Percentiles rank a stretch among this genome's conserved stretches.
Conservation (phyloP, 2,113 vertebrate genomes). For the Rhizomys pruinosus region DNA sequence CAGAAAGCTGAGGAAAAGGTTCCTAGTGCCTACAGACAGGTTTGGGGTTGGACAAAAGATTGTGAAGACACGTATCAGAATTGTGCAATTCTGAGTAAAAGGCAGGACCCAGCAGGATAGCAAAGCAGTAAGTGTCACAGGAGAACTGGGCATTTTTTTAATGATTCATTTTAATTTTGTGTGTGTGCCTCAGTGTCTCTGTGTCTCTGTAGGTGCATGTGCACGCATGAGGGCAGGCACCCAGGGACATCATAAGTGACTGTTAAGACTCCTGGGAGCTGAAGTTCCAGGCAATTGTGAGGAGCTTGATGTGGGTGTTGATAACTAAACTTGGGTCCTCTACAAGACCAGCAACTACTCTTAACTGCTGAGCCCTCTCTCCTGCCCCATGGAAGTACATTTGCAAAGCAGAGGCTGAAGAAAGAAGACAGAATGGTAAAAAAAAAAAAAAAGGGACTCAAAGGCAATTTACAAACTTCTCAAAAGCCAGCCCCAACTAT, state of each 20-base stretch:
- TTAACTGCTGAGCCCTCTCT: not conserved
- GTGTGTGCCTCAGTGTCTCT: not conserved
- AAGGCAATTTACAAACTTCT: not conserved
- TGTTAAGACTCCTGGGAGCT: not conserved
- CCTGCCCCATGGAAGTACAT: constrained; percentile 50
- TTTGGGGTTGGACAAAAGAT: not conserved
- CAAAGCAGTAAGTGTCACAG: constrained; percentile 9
- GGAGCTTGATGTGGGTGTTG: not conserved
- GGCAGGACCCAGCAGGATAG: constrained; percentile 15
- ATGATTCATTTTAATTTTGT: not conserved
- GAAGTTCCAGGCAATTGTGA: not conserved
- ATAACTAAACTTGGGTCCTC: not conserved
- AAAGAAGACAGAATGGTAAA: constrained; percentile 35
- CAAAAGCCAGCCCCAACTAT: constrained; percentile 36
- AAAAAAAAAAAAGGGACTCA: not conserved
- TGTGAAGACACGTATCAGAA: not conserved
- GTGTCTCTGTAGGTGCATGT: not conserved
- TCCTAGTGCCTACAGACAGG: not conserved
- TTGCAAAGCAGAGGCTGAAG: constrained; percentile 40
- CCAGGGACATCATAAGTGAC: not conserved
- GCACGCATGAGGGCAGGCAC: too few relatives aligned
- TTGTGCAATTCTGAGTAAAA: not conserved
- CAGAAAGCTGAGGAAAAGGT: not conserved
- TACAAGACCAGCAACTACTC: not conserved
- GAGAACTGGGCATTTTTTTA: constrained; percentile 17